phyloP scores from a whole-genome alignment of 1,140 invertebrate species.

The Zaprionus davidi region DNA sequence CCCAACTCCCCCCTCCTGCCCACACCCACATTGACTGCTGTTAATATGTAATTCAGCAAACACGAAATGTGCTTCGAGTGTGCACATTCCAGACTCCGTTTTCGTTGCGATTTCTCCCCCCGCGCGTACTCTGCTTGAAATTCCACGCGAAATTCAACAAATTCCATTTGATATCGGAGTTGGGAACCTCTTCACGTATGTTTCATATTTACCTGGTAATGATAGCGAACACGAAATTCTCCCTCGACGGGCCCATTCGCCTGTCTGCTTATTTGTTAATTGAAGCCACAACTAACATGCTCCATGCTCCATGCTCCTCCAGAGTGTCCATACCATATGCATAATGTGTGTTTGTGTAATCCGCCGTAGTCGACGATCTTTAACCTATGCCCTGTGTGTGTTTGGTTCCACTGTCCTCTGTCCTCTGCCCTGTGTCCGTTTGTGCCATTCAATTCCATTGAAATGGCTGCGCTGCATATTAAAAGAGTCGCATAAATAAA shows the following conservation, averaged over 20 bases:
- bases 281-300: slow-evolving; percentile 30
- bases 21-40: slow-evolving; percentile 2
- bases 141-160: not conserved
- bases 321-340: slow-evolving; percentile 20
- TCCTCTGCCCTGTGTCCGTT: slow-evolving; percentile 3
- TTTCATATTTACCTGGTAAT: slow-evolving; percentile 27
- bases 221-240: slow-evolving; percentile 23
- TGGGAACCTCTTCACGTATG: not conserved
- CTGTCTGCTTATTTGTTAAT: slow-evolving; percentile 47
- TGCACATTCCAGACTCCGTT: not conserved
- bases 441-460: slow-evolving; percentile 66
- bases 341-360: slow-evolving; percentile 35
- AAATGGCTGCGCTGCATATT: slow-evolving; percentile 69
- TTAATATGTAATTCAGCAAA: slow-evolving; percentile 42
- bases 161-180: slow-evolving; percentile 1
- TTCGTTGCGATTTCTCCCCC: slow-evolving; percentile 8
- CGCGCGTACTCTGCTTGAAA: not conserved
- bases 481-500: slow-evolving; percentile 78
- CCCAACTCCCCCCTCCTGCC: not conserved
- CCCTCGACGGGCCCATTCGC: slow-evolving; percentile 6
- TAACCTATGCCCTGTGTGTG: not conserved
- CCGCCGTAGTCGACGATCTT: slow-evolving; percentile 19
- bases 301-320: not conserved
- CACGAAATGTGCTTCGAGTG: slow-evolving; percentile 23
- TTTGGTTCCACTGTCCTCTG: not conserved